These are phyloP conservation scores for Tenebrio molitor DNA, from an alignment of 1,140 invertebrate genomes.

Conservation along the genomic window DNA sequence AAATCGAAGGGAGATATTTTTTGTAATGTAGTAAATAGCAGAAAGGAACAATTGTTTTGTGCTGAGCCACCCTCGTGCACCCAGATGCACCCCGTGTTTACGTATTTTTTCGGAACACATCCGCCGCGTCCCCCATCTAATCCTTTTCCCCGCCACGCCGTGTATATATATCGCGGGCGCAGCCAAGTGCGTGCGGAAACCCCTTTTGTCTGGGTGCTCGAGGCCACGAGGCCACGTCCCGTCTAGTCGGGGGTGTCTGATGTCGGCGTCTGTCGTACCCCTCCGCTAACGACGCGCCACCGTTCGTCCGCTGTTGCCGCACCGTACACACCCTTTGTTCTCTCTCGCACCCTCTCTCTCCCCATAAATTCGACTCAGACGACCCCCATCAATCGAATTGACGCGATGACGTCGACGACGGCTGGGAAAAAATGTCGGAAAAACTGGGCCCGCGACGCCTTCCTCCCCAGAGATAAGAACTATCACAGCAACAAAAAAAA, in stretches of 20 bases:
- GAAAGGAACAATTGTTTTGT: no score
- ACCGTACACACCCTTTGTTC: conserved; percentile 28
- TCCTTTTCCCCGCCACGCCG: background rate
- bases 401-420: background rate
- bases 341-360: background rate
- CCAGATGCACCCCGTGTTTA: no score
- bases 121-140: background rate
- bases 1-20: no score
- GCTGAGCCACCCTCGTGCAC: no score
- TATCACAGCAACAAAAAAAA: no score
- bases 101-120: conserved; percentile 8
- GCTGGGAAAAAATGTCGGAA: background rate
- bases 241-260: conserved; percentile 46
- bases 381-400: conserved; percentile 4
- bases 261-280: conserved; percentile 40
- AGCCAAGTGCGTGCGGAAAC: conserved; percentile 45
- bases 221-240: conserved; percentile 48
- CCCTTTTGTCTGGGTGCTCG: conserved; percentile 47
- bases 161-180: background rate
- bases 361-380: conserved; percentile 2
- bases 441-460: no score
- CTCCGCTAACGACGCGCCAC: conserved; percentile 32
- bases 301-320: conserved; percentile 21
- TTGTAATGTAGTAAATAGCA: no score
- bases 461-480: no score